Evolutionary conservation across 2,797 vertebrate species (phyloP), one percentile per base, ranked within the genome.

Genomic region (Coranthus polyacanthus): DNA sequence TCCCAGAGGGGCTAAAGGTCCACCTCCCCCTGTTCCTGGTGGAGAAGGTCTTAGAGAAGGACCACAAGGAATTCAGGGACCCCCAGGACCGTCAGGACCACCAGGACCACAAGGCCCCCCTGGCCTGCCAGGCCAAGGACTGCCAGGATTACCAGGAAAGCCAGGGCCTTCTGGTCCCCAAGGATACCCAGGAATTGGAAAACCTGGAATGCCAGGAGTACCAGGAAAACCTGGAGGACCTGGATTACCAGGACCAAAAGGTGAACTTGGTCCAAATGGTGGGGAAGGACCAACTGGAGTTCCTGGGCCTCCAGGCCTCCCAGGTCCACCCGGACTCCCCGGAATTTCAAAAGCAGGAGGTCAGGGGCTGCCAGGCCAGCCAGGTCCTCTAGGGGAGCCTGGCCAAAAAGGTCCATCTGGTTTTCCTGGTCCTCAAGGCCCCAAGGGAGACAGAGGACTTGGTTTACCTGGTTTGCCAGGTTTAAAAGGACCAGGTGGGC

Each of bases 141-240:
- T 97, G 55, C 93, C 94, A 68, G 98, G 98, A 63, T 82, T 89
- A 68, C 95, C 94, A 83, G 98, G 98, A 91, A 97, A 98, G 72
- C 94, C 95, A 34, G 98, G 98, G 6, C 94, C 91, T 0, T 91
- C 92, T 16, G 95, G 95, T 51, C 92, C 89, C 60, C 92, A 95
- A 85, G 98, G 98, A 62, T 96, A 96, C 47, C 96, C 95, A 41
- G 98, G 98, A 75, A 90, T 97, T 37, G 97, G 96, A 71, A 99
- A 99, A 87, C 95, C 97, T 1, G 98, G 98, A 63, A 95, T 98
- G 93, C 96, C 97, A 15, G 98, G 98, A 76, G 92, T 98, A 86
- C 96, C 97, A 12, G 98, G 98, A 75, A 98, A 98, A 89, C 95
- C 96, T 0, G 98, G 98, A 67, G 93, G 88, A 67, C 94, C 94